phyloP scores from a whole-genome alignment of 2,888 invertebrate genomes.

The Elegia similella region DNA sequence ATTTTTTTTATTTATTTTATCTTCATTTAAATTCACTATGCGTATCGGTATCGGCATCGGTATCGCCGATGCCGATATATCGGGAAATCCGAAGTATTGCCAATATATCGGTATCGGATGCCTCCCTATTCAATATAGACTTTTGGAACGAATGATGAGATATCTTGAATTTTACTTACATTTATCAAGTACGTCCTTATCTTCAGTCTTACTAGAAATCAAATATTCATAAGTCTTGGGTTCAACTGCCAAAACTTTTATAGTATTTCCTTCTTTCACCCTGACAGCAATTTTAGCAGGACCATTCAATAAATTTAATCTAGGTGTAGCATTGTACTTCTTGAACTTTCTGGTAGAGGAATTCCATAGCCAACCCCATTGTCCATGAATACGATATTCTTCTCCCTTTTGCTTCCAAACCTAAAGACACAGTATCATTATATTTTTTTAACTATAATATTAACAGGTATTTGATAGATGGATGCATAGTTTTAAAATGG shows the following conservation, averaged over 20 bases:
- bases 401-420: constrained; percentile 99
- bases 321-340: constrained; percentile 51
- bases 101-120: too few relatives aligned
- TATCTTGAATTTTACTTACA: constrained; percentile 52
- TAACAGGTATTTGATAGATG: too few relatives aligned
- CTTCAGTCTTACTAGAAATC: constrained; percentile 77
- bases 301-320: constrained; percentile 70
- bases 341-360: constrained; percentile 86
- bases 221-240: constrained; percentile 89
- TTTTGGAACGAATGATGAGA: too few relatives aligned
- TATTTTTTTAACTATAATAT: too few relatives aligned
- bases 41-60: too few relatives aligned
- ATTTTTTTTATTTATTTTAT: too few relatives aligned
- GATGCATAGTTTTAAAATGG: too few relatives aligned
- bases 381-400: constrained; percentile 97
- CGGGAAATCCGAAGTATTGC: too few relatives aligned
- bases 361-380: constrained; percentile 99
- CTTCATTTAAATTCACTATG: too few relatives aligned
- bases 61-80: too few relatives aligned
- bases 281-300: constrained; percentile 90
- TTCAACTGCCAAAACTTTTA: constrained; percentile 90
- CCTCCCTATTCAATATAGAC: too few relatives aligned
- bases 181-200: constrained; percentile 67
- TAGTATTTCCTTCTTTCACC: constrained; percentile 85
- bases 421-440: constrained; percentile 36